Conservation (phyloP, 64 coral and sea anemone genomes). For the Actinia equina region DNA sequence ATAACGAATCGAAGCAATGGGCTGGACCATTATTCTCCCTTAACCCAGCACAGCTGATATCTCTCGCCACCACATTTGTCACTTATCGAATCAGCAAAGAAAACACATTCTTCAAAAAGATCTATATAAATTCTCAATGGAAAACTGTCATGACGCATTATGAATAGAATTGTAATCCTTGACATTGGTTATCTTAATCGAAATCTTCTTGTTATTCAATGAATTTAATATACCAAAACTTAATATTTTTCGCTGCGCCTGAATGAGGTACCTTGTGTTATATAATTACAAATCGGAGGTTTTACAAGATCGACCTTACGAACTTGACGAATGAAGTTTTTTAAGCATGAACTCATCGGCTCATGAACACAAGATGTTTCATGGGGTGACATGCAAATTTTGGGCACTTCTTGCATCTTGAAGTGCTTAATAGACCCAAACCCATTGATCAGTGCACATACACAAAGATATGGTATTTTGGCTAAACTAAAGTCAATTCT, state of each 20-base stretch:
- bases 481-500: background rate
- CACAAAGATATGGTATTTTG: background rate
- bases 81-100: too few relatives aligned
- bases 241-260: background rate
- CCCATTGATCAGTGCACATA: background rate
- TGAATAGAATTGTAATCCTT: background rate
- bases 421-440: background rate
- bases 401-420: background rate
- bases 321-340: background rate
- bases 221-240: background rate
- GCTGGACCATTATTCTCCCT: too few relatives aligned
- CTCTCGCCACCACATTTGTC: too few relatives aligned
- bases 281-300: background rate
- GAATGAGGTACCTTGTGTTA: background rate
- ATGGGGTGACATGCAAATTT: background rate
- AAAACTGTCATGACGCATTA: background rate
- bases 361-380: background rate
- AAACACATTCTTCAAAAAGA: background rate
- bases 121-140: background rate
- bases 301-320: background rate
- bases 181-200: constrained; percentile 9
- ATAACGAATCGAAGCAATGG: too few relatives aligned
- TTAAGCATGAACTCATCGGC: background rate
- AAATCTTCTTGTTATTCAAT: constrained; percentile 7
- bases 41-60: too few relatives aligned